Evolutionary conservation across 1,140 invertebrate genomes (phyloP), one percentile per base, ranked within the genome.

Genomic region (Adoxophyes honmai): DNA sequence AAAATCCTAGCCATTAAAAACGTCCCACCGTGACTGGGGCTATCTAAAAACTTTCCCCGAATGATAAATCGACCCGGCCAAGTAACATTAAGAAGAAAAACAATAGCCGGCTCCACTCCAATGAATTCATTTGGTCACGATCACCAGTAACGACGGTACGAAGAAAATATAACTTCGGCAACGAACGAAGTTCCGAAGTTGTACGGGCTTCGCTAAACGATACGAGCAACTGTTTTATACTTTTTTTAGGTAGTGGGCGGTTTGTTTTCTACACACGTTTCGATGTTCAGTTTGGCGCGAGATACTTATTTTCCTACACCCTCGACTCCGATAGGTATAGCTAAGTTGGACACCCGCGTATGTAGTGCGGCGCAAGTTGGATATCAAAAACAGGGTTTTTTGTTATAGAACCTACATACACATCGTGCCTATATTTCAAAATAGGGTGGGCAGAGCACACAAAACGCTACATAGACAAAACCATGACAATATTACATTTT

Each of bases 91-190:
- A 73, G 68, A 70, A 61, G 55, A 42, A 64, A 68, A 66, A 74
- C 64, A 70, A 72, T 64, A 70, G 55, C 56, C 51, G 51, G 36
- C 36, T 68, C 62, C 53, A 61, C 62, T 64, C 51, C 62, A 70
- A 75, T 76, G 72, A 79, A 83, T 81, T 83, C 79, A 83, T 83
- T 76, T 75, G 62, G 74, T 83, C 78, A 83, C 76, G 81, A 76
- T 76, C 67, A 58, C 37, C 54, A 52, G 65, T 83, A 83, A 83
- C 70, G 78, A 79, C 70, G 62, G 70, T 76, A 75, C 64, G 61
- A 38, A 66, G 64, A 70, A 68, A 73, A 78, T 72, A 75, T 75
- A 75, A 75, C 64, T 73, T 48, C 67, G 52, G 1, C 14, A 55
- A 65, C 59, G 59, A 75, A 75, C 57, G 60, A 65, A 62, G 62